A percentile compares a stretch with the other conserved stretches of the same genome.
phyloP scores from a whole-genome alignment of 1,140 invertebrate species.

The Euura lappo region DNA sequence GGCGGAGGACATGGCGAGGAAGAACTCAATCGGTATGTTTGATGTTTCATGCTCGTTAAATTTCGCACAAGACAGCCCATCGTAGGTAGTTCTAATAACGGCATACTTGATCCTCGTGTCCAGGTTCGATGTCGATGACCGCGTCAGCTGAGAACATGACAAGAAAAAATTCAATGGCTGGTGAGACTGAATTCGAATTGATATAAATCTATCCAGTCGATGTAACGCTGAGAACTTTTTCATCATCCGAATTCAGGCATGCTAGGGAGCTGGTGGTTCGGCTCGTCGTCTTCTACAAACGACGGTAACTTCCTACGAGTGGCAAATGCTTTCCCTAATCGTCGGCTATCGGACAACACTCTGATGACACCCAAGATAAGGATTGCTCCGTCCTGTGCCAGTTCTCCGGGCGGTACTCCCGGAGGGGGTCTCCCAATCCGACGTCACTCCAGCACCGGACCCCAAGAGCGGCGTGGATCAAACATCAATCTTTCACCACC shows the following conservation, averaged over 20 bases:
- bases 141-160: conserved; percentile 57
- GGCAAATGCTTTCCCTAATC: conserved; percentile 78
- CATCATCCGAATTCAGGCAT: conserved; percentile 61
- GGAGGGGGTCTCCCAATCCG: conserved; percentile 81
- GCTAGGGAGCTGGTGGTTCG: conserved; percentile 76
- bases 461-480: conserved; percentile 83
- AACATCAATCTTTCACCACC: conserved; percentile 86
- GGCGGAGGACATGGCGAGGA: conserved; percentile 86
- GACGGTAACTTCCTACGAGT: conserved; percentile 89
- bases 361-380: conserved; percentile 89
- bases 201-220: background rate
- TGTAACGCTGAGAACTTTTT: background rate
- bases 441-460: conserved; percentile 87
- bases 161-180: conserved; percentile 50
- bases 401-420: conserved; percentile 83
- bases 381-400: conserved; percentile 83
- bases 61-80: no score
- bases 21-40: conserved; percentile 74
- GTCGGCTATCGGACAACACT: conserved; percentile 89
- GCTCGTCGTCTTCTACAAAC: conserved; percentile 74
- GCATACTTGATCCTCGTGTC: background rate
- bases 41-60: background rate
- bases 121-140: conserved; percentile 57
- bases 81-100: background rate
- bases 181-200: conserved; percentile 29